phyloP scores from a whole-genome alignment of 2,888 invertebrate species.

The Andrena bicolor region DNA sequence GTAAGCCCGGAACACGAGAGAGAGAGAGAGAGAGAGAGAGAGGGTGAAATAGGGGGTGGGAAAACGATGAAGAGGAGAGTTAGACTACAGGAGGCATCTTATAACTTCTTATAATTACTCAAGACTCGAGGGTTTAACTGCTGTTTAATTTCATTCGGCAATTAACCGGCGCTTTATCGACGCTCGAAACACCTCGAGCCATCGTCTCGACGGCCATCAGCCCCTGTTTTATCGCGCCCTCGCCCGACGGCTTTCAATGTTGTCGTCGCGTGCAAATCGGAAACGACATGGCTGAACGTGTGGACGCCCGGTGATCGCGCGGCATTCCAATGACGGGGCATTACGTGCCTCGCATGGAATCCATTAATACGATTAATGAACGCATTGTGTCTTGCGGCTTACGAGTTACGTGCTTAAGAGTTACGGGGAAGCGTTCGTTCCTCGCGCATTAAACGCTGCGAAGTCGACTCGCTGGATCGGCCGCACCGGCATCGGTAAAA shows the following conservation, averaged over 20 bases:
- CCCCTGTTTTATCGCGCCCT: constrained; percentile 46
- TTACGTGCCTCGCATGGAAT: constrained; percentile 58
- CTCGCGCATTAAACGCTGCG: constrained; percentile 19
- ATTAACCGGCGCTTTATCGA: constrained; percentile 82
- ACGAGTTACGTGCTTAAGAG: constrained; percentile 56
- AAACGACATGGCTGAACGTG: constrained; percentile 40
- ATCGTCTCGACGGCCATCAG: constrained; percentile 49
- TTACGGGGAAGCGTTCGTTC: constrained; percentile 5
- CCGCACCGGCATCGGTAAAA: constrained; percentile 1
- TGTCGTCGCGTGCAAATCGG: constrained; percentile 53
- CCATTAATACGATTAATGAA: constrained; percentile 61
- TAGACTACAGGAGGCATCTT: constrained; percentile 76
- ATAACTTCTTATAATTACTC: constrained; percentile 84
- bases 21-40: constrained; percentile 24
- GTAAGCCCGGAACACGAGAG: constrained; percentile 21
- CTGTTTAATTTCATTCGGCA: constrained; percentile 83
- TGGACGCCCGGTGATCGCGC: constrained; percentile 47
- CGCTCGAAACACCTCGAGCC: constrained; percentile 70
- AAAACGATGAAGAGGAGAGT: constrained; percentile 60
- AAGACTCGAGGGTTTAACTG: constrained; percentile 81
- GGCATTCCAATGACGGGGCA: constrained; percentile 59
- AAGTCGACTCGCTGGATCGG: constrained; percentile 1
- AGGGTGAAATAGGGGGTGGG: constrained; percentile 38
- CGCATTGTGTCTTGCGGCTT: constrained; percentile 55
- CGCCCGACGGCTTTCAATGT: constrained; percentile 21